These are phyloP conservation scores for Bellardia bayeri DNA, from an alignment of 2,888 invertebrate genomes.

Conservation along the genomic window DNA sequence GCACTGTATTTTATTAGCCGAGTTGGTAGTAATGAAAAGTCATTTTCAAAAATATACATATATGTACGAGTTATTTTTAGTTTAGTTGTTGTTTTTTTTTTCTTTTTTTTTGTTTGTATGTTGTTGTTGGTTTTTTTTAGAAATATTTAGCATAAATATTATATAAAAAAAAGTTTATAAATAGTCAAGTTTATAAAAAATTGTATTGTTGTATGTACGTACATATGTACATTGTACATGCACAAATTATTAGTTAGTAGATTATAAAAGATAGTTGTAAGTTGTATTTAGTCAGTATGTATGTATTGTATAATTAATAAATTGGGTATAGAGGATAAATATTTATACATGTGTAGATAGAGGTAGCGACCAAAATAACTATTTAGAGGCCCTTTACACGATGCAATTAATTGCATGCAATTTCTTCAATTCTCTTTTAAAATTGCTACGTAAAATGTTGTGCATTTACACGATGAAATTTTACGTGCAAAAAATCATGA, in stretches of 20 bases:
- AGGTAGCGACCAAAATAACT: slow-evolving; percentile 55
- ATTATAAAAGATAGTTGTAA: slow-evolving; percentile 17
- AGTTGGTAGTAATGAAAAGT: slow-evolving; percentile 55
- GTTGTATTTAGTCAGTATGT: neutral
- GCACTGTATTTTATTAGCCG: slow-evolving; percentile 13
- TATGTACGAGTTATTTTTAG: slow-evolving; percentile 23
- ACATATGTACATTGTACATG: slow-evolving; percentile 41
- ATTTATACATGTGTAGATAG: slow-evolving; percentile 54
- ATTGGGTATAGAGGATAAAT: slow-evolving; percentile 38
- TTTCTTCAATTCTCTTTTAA: too few relatives aligned
- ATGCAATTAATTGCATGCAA: too few relatives aligned
- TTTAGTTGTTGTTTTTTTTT: neutral
- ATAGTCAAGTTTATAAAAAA: slow-evolving; percentile 61
- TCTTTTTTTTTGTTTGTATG: too few relatives aligned
- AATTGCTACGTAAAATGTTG: too few relatives aligned
- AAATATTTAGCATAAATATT: slow-evolving; percentile 47
- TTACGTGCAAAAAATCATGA: too few relatives aligned
- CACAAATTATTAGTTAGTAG: slow-evolving; percentile 34
- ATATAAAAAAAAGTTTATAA: slow-evolving; percentile 47
- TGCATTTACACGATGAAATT: too few relatives aligned
- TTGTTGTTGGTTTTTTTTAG: neutral
- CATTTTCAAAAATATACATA: slow-evolving; percentile 65
- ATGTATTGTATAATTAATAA: slow-evolving; percentile 57
- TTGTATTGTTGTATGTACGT: slow-evolving; percentile 27
- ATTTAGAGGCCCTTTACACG: too few relatives aligned